Percentiles rank a stretch among this genome's conserved stretches.
These are phyloP conservation scores for Pristis pectinata DNA, from an alignment of 2,797 vertebrate species.

Conservation along the genomic window DNA sequence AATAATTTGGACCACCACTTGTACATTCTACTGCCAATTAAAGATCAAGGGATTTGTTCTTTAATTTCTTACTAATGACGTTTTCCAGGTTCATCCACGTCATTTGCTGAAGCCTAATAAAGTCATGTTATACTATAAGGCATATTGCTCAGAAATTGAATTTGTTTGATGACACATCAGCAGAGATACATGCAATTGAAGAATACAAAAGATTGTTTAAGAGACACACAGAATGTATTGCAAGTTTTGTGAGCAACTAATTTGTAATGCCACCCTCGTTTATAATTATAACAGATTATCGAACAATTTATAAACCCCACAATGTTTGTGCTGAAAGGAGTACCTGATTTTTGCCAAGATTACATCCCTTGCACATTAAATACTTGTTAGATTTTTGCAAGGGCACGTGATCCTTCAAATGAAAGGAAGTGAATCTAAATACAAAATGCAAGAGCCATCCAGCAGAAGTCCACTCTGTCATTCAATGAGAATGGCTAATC, in stretches of 20 bases:
- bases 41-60: background rate
- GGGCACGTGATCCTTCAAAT: background rate
- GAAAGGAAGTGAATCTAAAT: conserved; percentile 4
- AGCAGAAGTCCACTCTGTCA: no score
- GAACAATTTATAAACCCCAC: background rate
- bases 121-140: background rate
- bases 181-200: background rate
- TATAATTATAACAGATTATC: background rate
- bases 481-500: no score
- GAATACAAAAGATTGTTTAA: background rate
- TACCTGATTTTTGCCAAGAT: background rate
- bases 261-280: background rate
- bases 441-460: background rate
- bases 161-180: background rate
- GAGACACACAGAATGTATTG: background rate
- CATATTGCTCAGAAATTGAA: background rate
- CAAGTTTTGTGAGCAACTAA: background rate
- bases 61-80: background rate
- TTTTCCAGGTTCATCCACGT: background rate
- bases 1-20: background rate
- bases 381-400: background rate
- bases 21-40: background rate
- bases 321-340: background rate
- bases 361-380: background rate
- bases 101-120: background rate